These are phyloP conservation scores for Poeciliopsis turrubarensis DNA, from an alignment of 2,113 vertebrate genomes.

Conservation along the genomic window DNA sequence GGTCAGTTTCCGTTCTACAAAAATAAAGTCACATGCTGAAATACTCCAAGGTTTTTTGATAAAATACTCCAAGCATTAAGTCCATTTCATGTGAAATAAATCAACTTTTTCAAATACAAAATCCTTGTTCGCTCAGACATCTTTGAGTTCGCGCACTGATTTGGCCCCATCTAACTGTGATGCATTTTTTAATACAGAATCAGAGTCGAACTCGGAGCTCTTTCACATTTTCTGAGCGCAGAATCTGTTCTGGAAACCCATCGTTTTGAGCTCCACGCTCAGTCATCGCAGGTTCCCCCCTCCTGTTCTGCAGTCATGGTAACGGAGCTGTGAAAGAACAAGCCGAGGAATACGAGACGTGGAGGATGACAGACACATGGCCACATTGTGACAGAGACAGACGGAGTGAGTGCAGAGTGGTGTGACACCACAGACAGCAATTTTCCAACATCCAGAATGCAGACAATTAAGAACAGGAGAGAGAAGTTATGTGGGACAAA, in stretches of 20 bases:
- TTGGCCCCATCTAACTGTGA: slow-evolving; percentile 48
- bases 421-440: slow-evolving; percentile 66
- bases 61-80: background rate
- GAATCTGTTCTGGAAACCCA: slow-evolving; percentile 65
- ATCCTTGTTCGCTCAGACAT: background rate
- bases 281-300: slow-evolving; percentile 48
- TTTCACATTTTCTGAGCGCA: slow-evolving; percentile 54
- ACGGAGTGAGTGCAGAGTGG: slow-evolving; percentile 59
- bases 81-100: slow-evolving; percentile 7
- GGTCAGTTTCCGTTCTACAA: slow-evolving; percentile 12
- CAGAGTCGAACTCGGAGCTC: slow-evolving; percentile 35
- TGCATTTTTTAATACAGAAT: slow-evolving; percentile 55
- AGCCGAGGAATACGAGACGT: slow-evolving; percentile 64
- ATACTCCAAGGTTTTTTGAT: slow-evolving; percentile 19
- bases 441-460: slow-evolving; percentile 55
- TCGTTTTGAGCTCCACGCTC: slow-evolving; percentile 53
- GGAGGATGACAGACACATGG: slow-evolving; percentile 73
- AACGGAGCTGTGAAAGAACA: slow-evolving; percentile 77
- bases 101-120: slow-evolving; percentile 22
- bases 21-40: slow-evolving; percentile 15
- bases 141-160: slow-evolving; percentile 21
- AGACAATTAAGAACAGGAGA: slow-evolving; percentile 53
- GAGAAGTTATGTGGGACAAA: slow-evolving; percentile 53
- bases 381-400: slow-evolving; percentile 74
- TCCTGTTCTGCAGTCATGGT: slow-evolving; percentile 73